These are phyloP conservation scores for Tribolium madens DNA, from an alignment of 1,140 invertebrate genomes.

Conservation along the genomic window DNA sequence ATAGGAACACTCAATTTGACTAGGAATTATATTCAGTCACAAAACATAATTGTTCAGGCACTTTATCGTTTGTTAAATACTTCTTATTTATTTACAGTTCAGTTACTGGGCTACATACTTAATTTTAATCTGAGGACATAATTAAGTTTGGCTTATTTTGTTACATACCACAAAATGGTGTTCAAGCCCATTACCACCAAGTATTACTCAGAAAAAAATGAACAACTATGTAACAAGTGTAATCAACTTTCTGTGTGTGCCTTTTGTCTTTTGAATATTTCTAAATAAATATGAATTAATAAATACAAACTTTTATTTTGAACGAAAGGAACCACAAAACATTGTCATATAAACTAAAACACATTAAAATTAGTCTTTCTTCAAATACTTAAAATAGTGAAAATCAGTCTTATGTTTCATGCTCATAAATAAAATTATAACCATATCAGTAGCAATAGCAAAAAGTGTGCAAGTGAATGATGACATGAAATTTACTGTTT, in stretches of 20 bases:
- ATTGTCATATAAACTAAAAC: background rate
- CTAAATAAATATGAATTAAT: constrained; percentile 44
- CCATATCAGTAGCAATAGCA: background rate
- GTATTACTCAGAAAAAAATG: constrained; percentile 31
- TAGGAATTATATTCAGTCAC: constrained; percentile 16
- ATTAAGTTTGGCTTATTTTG: background rate
- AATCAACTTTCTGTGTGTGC: constrained; percentile 46
- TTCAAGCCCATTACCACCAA: constrained; percentile 34
- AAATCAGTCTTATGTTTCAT: background rate
- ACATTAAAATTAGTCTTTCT: background rate
- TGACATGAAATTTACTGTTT: background rate
- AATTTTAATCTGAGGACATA: background rate
- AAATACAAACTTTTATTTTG: background rate
- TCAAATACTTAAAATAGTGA: background rate
- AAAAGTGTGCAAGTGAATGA: background rate
- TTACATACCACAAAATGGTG: constrained; percentile 22
- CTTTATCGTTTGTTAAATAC: background rate
- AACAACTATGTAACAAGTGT: constrained; percentile 40
- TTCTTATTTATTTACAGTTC: constrained; percentile 5
- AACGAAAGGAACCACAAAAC: background rate
- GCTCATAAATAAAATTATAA: background rate
- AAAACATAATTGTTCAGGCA: constrained; percentile 11
- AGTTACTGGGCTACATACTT: background rate
- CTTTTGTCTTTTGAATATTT: constrained; percentile 46
- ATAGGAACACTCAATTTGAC: too few relatives aligned